A percentile compares a stretch with the other conserved stretches of the same genome.
phyloP scores from a whole-genome alignment of 92 coral and sea anemone species.

The Ricordea florida region DNA sequence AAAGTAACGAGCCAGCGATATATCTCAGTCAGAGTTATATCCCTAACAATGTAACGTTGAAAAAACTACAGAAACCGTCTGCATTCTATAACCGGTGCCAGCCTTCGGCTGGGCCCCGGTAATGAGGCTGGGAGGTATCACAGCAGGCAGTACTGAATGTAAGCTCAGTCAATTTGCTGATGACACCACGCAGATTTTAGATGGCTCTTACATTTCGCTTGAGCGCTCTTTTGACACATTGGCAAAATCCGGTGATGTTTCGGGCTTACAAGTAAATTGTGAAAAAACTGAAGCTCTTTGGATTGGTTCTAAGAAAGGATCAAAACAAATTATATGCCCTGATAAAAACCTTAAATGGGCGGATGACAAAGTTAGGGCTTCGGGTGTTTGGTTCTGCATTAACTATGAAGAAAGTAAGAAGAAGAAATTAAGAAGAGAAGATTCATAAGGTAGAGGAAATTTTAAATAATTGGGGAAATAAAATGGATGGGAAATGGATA shows the following conservation, averaged over 20 bases:
- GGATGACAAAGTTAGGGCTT: background rate
- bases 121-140: background rate
- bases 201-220: background rate
- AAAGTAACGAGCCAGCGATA: too few relatives aligned
- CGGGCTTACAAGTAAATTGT: background rate
- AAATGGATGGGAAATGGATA: too few relatives aligned
- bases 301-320: background rate
- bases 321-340: background rate
- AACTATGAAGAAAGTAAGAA: background rate
- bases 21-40: too few relatives aligned
- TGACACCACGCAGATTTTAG: conserved; percentile 1
- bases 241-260: background rate
- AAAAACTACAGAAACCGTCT: too few relatives aligned
- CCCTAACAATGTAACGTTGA: too few relatives aligned
- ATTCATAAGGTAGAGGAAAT: background rate
- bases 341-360: background rate
- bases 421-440: background rate
- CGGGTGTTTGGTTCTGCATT: conserved; percentile 7
- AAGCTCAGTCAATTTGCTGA: conserved; percentile 6
- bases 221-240: background rate
- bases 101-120: too few relatives aligned
- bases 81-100: too few relatives aligned
- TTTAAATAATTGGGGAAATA: too few relatives aligned
- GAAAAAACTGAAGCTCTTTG: background rate
- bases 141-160: conserved; percentile 1